These are phyloP conservation scores for Hymenochirus boettgeri DNA, from an alignment of 2,113 vertebrate genomes.

Conservation along the genomic window DNA sequence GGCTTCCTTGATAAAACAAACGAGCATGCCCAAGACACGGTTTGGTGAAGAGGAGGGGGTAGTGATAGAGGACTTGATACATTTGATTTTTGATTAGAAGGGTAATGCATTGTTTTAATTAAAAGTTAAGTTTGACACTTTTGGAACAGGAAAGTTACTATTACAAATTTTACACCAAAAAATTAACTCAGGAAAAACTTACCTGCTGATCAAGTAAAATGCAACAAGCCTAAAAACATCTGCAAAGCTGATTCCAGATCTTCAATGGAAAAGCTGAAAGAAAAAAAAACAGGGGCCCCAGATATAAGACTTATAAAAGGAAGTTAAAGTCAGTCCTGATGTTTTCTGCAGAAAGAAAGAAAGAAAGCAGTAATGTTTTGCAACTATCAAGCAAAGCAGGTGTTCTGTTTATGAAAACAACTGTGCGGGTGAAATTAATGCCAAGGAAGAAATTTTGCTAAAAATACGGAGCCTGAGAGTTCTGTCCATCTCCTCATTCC, in stretches of 20 bases:
- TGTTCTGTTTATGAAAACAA: slow-evolving; percentile 42
- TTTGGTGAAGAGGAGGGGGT: too few relatives aligned
- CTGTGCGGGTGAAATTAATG: background rate
- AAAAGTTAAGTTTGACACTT: too few relatives aligned
- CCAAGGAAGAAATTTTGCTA: slow-evolving; percentile 35
- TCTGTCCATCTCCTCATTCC: slow-evolving; percentile 32
- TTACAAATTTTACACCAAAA: background rate
- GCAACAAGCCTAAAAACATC: slow-evolving; percentile 92
- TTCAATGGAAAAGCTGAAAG: slow-evolving; percentile 82
- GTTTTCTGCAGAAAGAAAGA: slow-evolving; percentile 7
- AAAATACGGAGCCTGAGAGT: slow-evolving; percentile 20
- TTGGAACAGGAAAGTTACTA: too few relatives aligned
- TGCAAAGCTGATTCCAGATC: slow-evolving; percentile 91
- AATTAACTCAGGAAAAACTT: too few relatives aligned
- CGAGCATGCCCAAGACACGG: too few relatives aligned
- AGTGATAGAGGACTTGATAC: too few relatives aligned
- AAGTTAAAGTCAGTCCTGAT: slow-evolving; percentile 23
- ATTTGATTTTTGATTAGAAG: too few relatives aligned
- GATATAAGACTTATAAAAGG: slow-evolving; percentile 30
- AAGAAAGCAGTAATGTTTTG: background rate
- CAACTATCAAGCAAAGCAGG: slow-evolving; percentile 25
- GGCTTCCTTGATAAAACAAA: too few relatives aligned
- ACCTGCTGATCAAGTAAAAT: slow-evolving; percentile 98
- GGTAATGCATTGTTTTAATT: too few relatives aligned
- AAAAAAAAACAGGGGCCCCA: slow-evolving; percentile 44